Conservation (phyloP, 2,888 invertebrate species). For the Iselma pallidipennis region DNA sequence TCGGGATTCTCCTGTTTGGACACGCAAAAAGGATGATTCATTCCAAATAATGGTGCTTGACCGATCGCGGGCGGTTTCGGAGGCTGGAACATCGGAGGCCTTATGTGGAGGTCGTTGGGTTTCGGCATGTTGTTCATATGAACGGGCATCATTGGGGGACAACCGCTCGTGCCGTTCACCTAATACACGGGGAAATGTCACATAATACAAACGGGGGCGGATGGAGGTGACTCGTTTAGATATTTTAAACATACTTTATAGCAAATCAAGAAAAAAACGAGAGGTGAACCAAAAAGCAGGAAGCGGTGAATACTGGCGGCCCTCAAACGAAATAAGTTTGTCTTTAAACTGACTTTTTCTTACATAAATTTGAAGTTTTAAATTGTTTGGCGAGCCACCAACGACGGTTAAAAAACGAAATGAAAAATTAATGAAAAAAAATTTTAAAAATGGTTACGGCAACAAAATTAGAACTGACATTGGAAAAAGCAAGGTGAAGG, state of each 20-base stretch:
- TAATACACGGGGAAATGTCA: conserved; percentile 6
- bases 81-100: conserved; percentile 81
- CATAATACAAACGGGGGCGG: background rate
- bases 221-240: background rate
- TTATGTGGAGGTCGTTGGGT: conserved; percentile 63
- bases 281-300: background rate
- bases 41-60: conserved; percentile 66
- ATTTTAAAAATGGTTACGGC: no score
- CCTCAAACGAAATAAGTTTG: background rate
- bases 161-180: conserved; percentile 54
- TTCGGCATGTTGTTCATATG: conserved; percentile 51
- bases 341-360: no score
- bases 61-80: conserved; percentile 72
- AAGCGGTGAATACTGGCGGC: background rate
- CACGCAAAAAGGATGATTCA: conserved; percentile 63
- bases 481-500: background rate
- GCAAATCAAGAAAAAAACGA: background rate
- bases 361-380: no score
- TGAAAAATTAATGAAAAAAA: background rate
- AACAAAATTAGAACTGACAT: no score
- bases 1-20: conserved; percentile 72
- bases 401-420: background rate
- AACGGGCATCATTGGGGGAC: conserved; percentile 61
- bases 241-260: background rate
- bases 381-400: background rate